Conservation (phyloP, 2,888 invertebrate species). For the Capitulum mitella region DNA sequence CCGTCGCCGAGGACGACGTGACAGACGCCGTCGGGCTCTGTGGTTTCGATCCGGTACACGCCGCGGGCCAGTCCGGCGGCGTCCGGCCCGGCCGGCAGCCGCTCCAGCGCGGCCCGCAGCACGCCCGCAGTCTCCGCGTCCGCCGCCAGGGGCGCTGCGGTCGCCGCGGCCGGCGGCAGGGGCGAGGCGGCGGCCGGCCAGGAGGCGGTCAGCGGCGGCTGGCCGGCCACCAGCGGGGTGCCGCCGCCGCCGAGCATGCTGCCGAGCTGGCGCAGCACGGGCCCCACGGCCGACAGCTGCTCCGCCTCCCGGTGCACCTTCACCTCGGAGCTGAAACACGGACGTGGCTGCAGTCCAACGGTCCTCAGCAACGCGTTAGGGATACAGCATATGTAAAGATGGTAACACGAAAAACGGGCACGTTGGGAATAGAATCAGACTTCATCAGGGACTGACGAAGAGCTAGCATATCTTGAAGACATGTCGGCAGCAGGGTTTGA, state of each 20-base stretch:
- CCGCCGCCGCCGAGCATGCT: not conserved
- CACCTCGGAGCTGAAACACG: not conserved
- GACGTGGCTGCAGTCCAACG: too few species aligned
- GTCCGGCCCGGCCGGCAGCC: not conserved
- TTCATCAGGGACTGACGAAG: too few species aligned
- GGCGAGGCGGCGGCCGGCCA: not conserved
- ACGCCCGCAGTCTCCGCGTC: not conserved
- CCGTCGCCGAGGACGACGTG: not conserved
- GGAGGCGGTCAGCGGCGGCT: not conserved
- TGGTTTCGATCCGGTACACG: not conserved
- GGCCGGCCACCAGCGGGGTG: constrained; percentile 2
- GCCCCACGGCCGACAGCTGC: not conserved
- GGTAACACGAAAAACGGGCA: too few species aligned
- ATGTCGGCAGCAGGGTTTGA: too few species aligned
- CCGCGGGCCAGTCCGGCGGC: not conserved
- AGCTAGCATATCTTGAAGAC: too few species aligned
- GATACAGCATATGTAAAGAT: too few species aligned
- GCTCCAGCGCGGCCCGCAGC: not conserved
- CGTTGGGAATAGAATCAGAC: too few species aligned
- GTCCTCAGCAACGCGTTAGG: too few species aligned
- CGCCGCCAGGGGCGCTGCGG: not conserved
- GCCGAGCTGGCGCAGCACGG: constrained; percentile 13
- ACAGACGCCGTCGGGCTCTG: not conserved
- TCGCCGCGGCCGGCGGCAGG: not conserved
- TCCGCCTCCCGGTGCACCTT: constrained; percentile 17